phyloP scores from a whole-genome alignment of 1,140 invertebrate species.

The Drosophila kanapiae region DNA sequence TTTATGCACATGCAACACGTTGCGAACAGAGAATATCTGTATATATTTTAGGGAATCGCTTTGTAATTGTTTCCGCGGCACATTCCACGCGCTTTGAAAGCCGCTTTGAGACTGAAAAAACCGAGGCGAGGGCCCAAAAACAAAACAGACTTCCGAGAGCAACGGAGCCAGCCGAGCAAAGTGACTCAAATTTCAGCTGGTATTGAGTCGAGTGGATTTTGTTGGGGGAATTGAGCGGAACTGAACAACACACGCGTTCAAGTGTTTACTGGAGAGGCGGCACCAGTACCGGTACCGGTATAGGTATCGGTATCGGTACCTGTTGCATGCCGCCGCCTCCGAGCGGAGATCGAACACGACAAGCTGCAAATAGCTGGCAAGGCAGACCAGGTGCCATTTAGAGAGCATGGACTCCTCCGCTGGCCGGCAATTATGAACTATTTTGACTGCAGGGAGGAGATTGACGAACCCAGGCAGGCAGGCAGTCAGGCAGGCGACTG shows the following conservation, averaged over 20 bases:
- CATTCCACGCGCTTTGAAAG: conserved; percentile 73
- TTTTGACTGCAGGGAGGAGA: conserved; percentile 58
- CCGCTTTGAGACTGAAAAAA: conserved; percentile 76
- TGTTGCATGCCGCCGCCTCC: conserved; percentile 54
- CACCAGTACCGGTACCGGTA: background rate
- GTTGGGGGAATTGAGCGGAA: conserved; percentile 4
- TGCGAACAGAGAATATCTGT: conserved; percentile 10
- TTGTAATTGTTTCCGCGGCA: conserved; percentile 59
- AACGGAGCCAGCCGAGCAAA: conserved; percentile 26
- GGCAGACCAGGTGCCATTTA: conserved; percentile 72
- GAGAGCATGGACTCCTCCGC: conserved; percentile 49
- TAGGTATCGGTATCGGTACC: conserved; percentile 25
- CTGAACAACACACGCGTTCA: background rate
- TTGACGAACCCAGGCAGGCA: conserved; percentile 32
- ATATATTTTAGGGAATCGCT: conserved; percentile 7
- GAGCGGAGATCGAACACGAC: conserved; percentile 55
- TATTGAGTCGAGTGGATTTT: conserved; percentile 19
- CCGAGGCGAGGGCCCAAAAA: conserved; percentile 52
- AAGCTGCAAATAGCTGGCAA: conserved; percentile 40
- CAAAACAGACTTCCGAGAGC: conserved; percentile 43
- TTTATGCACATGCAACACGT: conserved; percentile 70
- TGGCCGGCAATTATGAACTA: conserved; percentile 72
- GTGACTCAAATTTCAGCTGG: conserved; percentile 22
- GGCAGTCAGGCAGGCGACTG: conserved; percentile 5
- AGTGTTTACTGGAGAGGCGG: conserved; percentile 3